Evolutionary conservation across 2,797 vertebrate genomes (phyloP).

Genomic region (Morus bassanus): DNA sequence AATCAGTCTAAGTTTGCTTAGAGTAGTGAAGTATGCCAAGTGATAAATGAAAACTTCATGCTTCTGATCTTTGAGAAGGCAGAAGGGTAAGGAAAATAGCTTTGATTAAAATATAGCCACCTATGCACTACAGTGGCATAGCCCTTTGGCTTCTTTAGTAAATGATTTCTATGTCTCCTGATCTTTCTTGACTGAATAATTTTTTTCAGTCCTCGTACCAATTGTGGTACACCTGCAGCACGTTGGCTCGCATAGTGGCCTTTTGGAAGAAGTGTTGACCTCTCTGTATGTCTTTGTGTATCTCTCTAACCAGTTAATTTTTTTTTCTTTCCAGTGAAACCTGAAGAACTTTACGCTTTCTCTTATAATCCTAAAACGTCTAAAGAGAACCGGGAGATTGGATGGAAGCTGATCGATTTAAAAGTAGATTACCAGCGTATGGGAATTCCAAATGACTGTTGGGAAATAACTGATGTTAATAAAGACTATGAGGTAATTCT

Average conservation of each 20-base stretch:
- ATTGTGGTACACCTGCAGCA: too few relatives aligned
- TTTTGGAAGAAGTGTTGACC: not conserved
- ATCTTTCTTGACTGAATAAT: not conserved
- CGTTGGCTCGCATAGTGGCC: not conserved
- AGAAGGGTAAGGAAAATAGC: not conserved
- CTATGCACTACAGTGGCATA: not conserved
- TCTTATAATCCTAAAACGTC: conserved; percentile 80
- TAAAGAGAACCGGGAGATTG: conserved; percentile 70
- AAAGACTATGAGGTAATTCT: conserved; percentile 79
- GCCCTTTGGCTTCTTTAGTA: not conserved
- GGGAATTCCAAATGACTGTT: conserved; percentile 78
- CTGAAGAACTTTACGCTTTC: conserved; percentile 83
- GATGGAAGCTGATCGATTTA: conserved; percentile 76
- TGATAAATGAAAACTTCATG: not conserved
- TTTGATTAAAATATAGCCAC: not conserved
- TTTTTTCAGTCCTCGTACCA: not conserved
- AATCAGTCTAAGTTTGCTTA: not conserved
- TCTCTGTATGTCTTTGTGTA: not conserved
- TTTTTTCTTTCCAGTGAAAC: conserved; percentile 62
- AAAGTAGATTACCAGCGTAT: conserved; percentile 78
- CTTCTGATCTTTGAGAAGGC: not conserved
- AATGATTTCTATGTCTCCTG: not conserved
- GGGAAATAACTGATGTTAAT: conserved; percentile 79
- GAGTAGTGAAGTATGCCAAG: not conserved
- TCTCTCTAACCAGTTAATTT: not conserved